Conservation (phyloP, 1,140 invertebrate species). For the Uloborus diversus region DNA sequence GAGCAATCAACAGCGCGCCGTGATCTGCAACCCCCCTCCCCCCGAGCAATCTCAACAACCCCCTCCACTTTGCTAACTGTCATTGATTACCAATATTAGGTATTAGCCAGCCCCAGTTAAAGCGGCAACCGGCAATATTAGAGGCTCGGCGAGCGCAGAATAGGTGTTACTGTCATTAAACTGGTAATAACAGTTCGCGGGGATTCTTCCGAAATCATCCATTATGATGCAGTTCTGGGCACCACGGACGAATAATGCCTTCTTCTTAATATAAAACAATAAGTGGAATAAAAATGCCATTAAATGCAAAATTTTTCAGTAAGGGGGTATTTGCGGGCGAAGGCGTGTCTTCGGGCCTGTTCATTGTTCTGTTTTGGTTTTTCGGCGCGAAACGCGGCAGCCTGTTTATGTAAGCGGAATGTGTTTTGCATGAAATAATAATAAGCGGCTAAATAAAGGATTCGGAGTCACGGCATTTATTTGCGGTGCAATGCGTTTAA, state of each 20-base stretch:
- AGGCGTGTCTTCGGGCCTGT: neutral
- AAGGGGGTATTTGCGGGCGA: neutral
- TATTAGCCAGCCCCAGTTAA: constrained; percentile 17
- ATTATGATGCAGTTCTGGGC: constrained; percentile 7
- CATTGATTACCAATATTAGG: constrained; percentile 50
- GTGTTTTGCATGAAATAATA: too few species aligned
- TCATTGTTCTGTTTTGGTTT: too few species aligned
- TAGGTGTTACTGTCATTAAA: constrained; percentile 49
- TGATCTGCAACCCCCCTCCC: constrained; percentile 5
- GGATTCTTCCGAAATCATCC: constrained; percentile 13
- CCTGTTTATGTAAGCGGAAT: too few species aligned
- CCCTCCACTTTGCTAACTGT: constrained; percentile 20
- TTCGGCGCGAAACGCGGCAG: too few species aligned
- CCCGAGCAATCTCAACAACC: neutral
- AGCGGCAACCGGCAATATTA: constrained; percentile 24
- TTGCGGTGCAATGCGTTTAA: too few species aligned
- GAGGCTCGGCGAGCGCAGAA: constrained; percentile 1
- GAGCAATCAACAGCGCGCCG: constrained; percentile 24
- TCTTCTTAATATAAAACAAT: constrained; percentile 42
- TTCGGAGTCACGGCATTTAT: too few species aligned
- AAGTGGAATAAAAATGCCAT: constrained; percentile 45
- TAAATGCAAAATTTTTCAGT: constrained; percentile 19
- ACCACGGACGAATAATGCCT: neutral
- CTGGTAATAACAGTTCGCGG: constrained; percentile 21
- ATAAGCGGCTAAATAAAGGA: too few species aligned